Evolutionary conservation across 2,113 vertebrate genomes (phyloP), one percentile per base, ranked within the genome.

Genomic region (Ploceus nigricollis): DNA sequence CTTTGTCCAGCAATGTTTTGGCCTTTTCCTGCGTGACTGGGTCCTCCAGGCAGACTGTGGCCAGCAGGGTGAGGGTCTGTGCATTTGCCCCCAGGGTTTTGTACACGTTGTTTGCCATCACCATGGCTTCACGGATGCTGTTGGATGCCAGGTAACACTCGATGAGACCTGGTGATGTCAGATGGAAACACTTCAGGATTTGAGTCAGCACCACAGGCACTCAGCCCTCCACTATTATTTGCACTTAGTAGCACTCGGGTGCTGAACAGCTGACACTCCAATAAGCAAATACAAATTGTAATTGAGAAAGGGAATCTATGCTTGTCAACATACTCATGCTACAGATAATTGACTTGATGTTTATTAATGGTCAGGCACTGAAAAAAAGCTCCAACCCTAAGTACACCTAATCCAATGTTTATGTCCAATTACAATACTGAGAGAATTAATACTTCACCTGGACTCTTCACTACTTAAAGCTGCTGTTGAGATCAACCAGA

Each of bases 101-200:
- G 90, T 99, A 99, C 39, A 99, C 99, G 5, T 99, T 99, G 66
- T 99, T 99, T 63, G 99, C 99, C 99, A 99, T 99, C 8, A 99
- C 99, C 98, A 99, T 99, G 3, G 99, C 99, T 83, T 99, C 99
- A 19, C 99, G 98, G 72, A 99, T 98, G 50, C 99, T 99, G 94
- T 99, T 99, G 68, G 99, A 99, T 1, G 99, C 99, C 90, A 99
- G 97, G 96, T 99, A 99, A 88, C 99, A 99, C 92, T 99, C 99
- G 1, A 99, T 99, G 95, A 99, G 98, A 92, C 99, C 99, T 99
- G 96, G 71, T 22, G 70, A 54, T 3, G 66, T 0, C n/a, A 87
- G 65, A 70, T 45, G 40, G 82, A 50, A 85, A 89, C 19, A 15
- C 18, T 48, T 39, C 39, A n/a, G 24, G 5, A 48, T 11, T 15